Evolutionary conservation across 2,113 vertebrate genomes (phyloP).

Genomic region (Pteruthius melanotis): DNA sequence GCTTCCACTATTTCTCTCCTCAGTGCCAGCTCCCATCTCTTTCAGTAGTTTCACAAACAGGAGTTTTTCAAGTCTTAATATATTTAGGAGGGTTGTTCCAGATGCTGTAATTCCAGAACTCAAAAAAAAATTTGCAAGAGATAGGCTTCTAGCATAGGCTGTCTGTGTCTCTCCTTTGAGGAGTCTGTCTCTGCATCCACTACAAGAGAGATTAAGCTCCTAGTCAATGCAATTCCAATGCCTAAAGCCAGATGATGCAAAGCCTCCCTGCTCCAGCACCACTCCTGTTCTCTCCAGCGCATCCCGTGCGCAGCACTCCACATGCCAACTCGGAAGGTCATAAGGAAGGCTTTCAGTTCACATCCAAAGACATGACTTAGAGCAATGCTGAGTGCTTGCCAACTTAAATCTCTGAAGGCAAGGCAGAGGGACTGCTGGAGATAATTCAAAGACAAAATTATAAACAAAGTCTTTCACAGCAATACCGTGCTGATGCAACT

Average conservation of each 20-base stretch:
- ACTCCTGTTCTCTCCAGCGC: accelerated
- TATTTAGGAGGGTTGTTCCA: neutral
- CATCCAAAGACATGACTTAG: neutral
- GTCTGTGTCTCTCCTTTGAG: neutral
- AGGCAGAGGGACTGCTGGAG: neutral
- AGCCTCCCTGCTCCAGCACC: neutral
- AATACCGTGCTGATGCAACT: neutral
- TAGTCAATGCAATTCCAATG: neutral
- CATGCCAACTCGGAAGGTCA: neutral
- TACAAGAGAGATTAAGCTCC: neutral
- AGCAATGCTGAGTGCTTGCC: neutral
- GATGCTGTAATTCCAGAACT: neutral
- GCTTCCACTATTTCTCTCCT: neutral
- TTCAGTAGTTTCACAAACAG: neutral
- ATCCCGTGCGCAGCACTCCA: accelerated
- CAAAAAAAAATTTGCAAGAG: neutral
- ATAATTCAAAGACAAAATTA: neutral
- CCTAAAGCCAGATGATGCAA: neutral
- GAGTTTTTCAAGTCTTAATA: neutral
- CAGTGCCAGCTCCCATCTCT: neutral
- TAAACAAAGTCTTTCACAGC: neutral
- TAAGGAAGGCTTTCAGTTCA: neutral
- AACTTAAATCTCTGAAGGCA: neutral
- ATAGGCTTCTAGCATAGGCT: neutral
- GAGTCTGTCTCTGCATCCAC: neutral